Conservation (phyloP, 2,113 vertebrate genomes). For the Stegastes partitus region DNA sequence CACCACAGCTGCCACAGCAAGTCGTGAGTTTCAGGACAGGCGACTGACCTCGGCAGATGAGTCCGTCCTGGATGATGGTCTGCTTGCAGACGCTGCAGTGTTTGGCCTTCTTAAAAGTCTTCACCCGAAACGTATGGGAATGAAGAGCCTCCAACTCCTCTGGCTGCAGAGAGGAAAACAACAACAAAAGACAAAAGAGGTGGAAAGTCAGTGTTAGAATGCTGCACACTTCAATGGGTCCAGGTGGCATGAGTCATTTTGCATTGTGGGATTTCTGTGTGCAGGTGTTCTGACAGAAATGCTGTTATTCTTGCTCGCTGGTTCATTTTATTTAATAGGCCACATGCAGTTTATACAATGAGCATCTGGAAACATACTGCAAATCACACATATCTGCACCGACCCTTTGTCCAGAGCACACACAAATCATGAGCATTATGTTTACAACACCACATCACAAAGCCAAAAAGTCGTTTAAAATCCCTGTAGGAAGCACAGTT, state of each 20-base stretch:
- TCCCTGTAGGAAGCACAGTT: too few relatives aligned
- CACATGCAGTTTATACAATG: too few relatives aligned
- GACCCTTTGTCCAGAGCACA: neutral
- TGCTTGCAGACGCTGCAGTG: constrained; percentile 93
- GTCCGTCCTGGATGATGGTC: constrained; percentile 92
- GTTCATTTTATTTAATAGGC: neutral
- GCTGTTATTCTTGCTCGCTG: neutral
- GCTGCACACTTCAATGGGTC: neutral
- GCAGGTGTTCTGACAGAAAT: neutral
- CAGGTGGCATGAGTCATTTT: constrained; percentile 23
- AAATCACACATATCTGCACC: neutral
- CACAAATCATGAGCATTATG: neutral
- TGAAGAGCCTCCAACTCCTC: constrained; percentile 93
- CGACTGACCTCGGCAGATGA: constrained; percentile 92
- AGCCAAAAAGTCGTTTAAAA: too few relatives aligned
- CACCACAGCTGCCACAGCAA: neutral
- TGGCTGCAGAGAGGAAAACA: constrained; percentile 83
- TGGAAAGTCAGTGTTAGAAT: constrained; percentile 19
- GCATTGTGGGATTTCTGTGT: neutral
- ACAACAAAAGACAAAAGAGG: constrained; percentile 40
- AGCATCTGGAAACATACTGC: too few relatives aligned
- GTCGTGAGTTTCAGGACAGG: neutral
- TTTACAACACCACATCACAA: too few relatives aligned
- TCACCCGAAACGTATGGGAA: constrained; percentile 92
- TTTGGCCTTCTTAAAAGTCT: constrained; percentile 96